Conservation (phyloP, 1,140 invertebrate genomes). For the Homarus americanus region DNA sequence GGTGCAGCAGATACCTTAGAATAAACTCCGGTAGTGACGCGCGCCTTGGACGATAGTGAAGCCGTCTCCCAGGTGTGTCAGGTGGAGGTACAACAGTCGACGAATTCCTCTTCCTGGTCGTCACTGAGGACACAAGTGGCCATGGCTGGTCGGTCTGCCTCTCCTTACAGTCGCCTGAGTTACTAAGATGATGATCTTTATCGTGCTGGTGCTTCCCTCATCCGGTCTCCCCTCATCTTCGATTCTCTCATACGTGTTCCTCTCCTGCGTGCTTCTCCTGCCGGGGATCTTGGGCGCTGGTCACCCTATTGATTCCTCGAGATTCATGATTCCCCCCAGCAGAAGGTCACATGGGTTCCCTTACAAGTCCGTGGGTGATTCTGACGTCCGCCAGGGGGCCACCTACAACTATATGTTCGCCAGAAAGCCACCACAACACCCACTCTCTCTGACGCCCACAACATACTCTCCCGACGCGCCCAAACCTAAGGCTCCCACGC, state of each 20-base stretch:
- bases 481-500: too few species aligned
- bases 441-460: background rate
- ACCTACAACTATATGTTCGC: too few species aligned
- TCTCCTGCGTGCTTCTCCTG: background rate
- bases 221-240: background rate
- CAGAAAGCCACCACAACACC: too few species aligned
- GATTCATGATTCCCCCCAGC: background rate
- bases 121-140: background rate
- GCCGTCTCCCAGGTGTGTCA: too few species aligned
- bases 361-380: too few species aligned
- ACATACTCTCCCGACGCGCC: too few species aligned
- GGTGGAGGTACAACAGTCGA: background rate
- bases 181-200: background rate
- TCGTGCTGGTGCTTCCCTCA: background rate
- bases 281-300: background rate
- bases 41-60: too few species aligned
- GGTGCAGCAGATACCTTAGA: too few species aligned
- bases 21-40: too few species aligned
- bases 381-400: too few species aligned
- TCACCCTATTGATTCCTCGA: background rate
- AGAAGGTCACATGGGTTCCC: background rate
- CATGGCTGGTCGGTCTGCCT: background rate
- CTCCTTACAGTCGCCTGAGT: background rate
- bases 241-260: background rate
- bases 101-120: background rate